Conservation (phyloP, 2,888 invertebrate genomes). For the Synanthedon tipuliformis region DNA sequence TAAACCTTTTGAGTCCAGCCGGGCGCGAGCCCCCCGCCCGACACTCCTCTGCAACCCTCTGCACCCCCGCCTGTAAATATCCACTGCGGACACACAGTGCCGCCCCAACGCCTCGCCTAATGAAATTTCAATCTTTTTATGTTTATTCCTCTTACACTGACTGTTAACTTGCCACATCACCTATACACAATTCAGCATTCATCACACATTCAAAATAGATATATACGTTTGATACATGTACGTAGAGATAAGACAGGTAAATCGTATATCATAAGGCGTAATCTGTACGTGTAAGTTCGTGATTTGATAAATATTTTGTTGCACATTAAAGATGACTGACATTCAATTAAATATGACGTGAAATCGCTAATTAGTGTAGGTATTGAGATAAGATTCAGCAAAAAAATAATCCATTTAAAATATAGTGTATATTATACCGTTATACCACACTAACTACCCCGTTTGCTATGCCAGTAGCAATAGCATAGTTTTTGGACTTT, state of each 20-base stretch:
- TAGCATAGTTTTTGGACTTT: too few relatives aligned
- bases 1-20: conserved; percentile 65
- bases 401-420: too few relatives aligned
- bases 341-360: neutral
- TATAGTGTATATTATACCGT: too few relatives aligned
- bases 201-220: neutral
- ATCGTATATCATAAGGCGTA: conserved; percentile 6
- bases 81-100: conserved; percentile 51
- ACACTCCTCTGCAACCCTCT: conserved; percentile 11
- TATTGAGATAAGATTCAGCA: too few relatives aligned
- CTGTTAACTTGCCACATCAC: conserved; percentile 15
- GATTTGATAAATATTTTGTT: conserved; percentile 1
- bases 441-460: too few relatives aligned
- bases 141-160: conserved; percentile 29
- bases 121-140: conserved; percentile 63
- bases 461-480: too few relatives aligned
- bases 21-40: conserved; percentile 38
- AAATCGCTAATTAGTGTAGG: neutral
- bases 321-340: neutral
- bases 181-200: conserved; percentile 28
- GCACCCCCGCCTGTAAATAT: conserved; percentile 35
- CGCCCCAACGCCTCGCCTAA: conserved; percentile 65
- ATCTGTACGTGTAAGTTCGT: conserved; percentile 6
- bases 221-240: neutral
- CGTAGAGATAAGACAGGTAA: neutral